These are phyloP conservation scores for Myoxocephalus aenaeus DNA, from an alignment of 2,797 vertebrate species.

Conservation along the genomic window DNA sequence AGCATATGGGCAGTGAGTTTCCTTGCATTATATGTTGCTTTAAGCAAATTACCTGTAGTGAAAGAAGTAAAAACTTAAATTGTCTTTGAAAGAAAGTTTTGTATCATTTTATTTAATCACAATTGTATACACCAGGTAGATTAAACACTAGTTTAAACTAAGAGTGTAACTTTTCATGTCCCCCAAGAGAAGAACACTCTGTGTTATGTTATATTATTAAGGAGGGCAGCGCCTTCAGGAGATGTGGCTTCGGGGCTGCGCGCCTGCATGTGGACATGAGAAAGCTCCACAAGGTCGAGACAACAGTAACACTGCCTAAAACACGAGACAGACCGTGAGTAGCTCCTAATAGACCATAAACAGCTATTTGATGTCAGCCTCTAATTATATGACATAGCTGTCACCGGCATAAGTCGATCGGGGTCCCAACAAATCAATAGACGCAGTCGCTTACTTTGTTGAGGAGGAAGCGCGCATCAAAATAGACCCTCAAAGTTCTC, in stretches of 20 bases:
- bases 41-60: not conserved
- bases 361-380: constrained; percentile 56
- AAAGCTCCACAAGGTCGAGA: constrained; percentile 72
- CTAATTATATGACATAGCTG: constrained; percentile 61
- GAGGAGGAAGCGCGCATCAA: constrained; percentile 64
- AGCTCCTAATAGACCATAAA: constrained; percentile 57
- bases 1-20: not conserved
- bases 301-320: constrained; percentile 49
- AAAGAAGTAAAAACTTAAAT: constrained; percentile 15
- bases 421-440: constrained; percentile 78
- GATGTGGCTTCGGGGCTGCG: constrained; percentile 48
- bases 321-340: constrained; percentile 51
- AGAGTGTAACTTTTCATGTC: constrained; percentile 40
- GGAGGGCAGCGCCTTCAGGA: constrained; percentile 38
- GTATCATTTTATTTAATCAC: not conserved
- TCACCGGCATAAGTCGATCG: constrained; percentile 62
- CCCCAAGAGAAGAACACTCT: not conserved
- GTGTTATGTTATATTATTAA: constrained; percentile 18
- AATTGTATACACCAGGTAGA: rapidly evolving
- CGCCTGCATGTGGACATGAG: constrained; percentile 72
- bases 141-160: constrained; percentile 1
- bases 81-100: not conserved
- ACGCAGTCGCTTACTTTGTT: constrained; percentile 71
- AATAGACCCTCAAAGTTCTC: constrained; percentile 70
- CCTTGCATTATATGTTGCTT: not conserved